Evolutionary conservation across 1,140 invertebrate species (phyloP).

Genomic region (Hesperophylax magnus): DNA sequence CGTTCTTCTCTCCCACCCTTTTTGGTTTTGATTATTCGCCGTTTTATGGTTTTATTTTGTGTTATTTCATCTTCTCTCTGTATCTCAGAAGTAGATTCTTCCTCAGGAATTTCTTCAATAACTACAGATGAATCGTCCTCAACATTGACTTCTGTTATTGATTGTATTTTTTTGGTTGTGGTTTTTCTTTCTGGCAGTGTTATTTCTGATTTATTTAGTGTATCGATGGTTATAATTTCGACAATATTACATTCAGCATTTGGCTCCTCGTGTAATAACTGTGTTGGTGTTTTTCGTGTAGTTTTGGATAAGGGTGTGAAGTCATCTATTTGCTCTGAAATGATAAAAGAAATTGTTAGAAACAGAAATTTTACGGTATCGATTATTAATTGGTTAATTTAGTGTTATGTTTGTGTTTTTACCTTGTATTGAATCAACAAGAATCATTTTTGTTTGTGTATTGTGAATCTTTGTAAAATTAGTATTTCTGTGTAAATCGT

Average conservation of each 20-base stretch:
- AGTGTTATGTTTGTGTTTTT: constrained; percentile 30
- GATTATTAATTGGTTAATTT: not conserved
- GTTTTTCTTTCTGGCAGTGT: constrained; percentile 34
- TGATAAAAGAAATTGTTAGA: constrained; percentile 1
- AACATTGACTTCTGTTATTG: not conserved
- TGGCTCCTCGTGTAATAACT: constrained; percentile 68
- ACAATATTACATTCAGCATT: constrained; percentile 63
- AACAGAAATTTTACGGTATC: not conserved
- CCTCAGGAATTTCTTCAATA: not conserved
- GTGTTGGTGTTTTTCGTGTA: constrained; percentile 65
- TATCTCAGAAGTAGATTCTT: not conserved
- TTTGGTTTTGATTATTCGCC: constrained; percentile 53
- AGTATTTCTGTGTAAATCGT: constrained; percentile 64
- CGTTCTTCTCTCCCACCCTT: constrained; percentile 13
- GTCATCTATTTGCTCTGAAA: constrained; percentile 22
- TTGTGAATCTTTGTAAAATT: constrained; percentile 60
- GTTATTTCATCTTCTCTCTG: not conserved
- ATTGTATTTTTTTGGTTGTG: not conserved
- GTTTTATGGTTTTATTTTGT: constrained; percentile 49
- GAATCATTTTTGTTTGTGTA: constrained; percentile 61
- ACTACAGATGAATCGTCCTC: not conserved
- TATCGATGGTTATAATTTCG: constrained; percentile 38
- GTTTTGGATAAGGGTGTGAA: constrained; percentile 38
- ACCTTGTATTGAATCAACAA: constrained; percentile 65
- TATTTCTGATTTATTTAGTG: constrained; percentile 46